Evolutionary conservation across 2,888 invertebrate species (phyloP).

Genomic region (Stramonita haemastoma): DNA sequence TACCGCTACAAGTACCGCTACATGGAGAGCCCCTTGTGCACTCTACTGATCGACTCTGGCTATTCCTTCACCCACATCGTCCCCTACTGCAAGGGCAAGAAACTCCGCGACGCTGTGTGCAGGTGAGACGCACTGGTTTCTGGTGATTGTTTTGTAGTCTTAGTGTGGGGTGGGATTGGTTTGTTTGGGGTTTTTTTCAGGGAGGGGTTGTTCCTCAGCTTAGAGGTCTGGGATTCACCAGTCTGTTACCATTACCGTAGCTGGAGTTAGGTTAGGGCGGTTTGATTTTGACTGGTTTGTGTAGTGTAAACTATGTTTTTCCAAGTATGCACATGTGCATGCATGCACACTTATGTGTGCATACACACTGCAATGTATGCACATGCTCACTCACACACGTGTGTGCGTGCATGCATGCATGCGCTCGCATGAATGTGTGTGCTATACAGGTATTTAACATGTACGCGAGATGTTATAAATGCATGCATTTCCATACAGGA

Average conservation of each 20-base stretch:
- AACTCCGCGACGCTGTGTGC: constrained; percentile 82
- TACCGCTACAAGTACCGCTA: constrained; percentile 83
- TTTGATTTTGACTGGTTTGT: too few species aligned
- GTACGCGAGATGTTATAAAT: too few species aligned
- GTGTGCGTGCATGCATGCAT: not conserved
- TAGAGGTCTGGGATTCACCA: not conserved
- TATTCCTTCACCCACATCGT: constrained; percentile 97
- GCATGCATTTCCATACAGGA: too few species aligned
- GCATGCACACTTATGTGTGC: not conserved
- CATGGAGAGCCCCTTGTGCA: constrained; percentile 70
- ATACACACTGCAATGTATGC: too few species aligned
- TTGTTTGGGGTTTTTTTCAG: too few species aligned
- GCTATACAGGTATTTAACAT: not conserved
- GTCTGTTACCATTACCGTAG: not conserved
- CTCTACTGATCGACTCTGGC: constrained; percentile 90
- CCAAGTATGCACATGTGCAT: too few species aligned
- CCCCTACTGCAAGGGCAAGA: constrained; percentile 86
- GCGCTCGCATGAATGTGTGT: too few species aligned
- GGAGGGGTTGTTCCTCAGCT: not conserved
- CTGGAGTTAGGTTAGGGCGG: not conserved
- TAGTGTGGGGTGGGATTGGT: not conserved
- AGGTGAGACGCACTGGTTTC: constrained; percentile 58
- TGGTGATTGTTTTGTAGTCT: not conserved
- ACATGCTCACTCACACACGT: not conserved
- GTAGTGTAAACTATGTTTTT: too few species aligned